phyloP scores from a whole-genome alignment of 1,140 invertebrate species.

The Olivierus martensii region DNA sequence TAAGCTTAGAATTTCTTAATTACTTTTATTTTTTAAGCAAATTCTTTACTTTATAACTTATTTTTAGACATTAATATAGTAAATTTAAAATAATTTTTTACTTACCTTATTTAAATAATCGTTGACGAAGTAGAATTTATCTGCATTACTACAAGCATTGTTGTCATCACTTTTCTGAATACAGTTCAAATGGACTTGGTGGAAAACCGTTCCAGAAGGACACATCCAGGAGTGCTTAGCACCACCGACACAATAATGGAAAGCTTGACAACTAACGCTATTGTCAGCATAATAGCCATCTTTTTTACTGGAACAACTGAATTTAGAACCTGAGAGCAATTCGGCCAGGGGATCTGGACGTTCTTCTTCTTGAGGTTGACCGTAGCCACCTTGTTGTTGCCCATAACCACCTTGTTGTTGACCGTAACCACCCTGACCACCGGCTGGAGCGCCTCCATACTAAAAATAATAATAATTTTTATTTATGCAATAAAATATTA shows the following conservation, averaged over 20 bases:
- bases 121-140: constrained; percentile 82
- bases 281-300: constrained; percentile 84
- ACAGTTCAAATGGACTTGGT: constrained; percentile 79
- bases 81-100: constrained; percentile 25
- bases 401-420: too few species aligned
- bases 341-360: constrained; percentile 66
- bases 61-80: too few species aligned
- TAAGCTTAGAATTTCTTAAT: too few species aligned
- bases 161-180: constrained; percentile 82
- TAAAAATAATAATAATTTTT: too few species aligned
- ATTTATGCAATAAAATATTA: too few species aligned
- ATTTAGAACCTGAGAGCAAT: constrained; percentile 64
- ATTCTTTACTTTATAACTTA: too few species aligned
- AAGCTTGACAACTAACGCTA: constrained; percentile 72
- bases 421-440: too few species aligned
- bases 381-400: not conserved
- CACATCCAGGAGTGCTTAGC: constrained; percentile 84
- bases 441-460: too few species aligned
- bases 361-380: constrained; percentile 55
- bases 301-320: constrained; percentile 58
- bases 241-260: constrained; percentile 84
- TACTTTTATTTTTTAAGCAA: too few species aligned
- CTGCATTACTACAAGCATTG: constrained; percentile 75
- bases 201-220: constrained; percentile 79
- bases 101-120: constrained; percentile 81